Base-by-base conservation (phyloP, 2,797 vertebrate genomes). In the Darevskia nairensis region DNA sequence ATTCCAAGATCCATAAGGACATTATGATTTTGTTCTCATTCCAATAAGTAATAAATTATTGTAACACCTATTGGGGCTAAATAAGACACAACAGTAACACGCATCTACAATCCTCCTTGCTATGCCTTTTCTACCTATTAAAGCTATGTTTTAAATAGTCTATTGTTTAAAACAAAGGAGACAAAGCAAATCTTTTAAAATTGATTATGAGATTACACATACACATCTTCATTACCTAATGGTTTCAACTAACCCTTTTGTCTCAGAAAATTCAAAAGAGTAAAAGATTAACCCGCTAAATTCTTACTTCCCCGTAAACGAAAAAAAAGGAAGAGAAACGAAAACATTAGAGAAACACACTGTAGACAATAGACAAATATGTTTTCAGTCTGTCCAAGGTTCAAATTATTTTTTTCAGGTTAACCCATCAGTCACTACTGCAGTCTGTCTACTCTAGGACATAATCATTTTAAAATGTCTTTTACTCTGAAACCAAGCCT, bases 11-110 rank as follows among this genome's bases (percentile, higher is more conserved):
- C 95, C 93, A 95, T 89, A 90, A 95, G 93, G 90, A 93, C 92
- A 96, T 94, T 94, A 95, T 93, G 90, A 94, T 96, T 95, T 95
- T 94, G 92, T 84, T 95, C 84, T 96, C 93, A 88, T 90, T 91
- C 83, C 92, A 95, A 93, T 88, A 96, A 93, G 94, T 95, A 95
- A 77, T 94, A 94, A 94, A 95, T 88, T 92, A 50, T 94, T 92
- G 41, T 83, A 95, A 95, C 89, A 93, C 86, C 88, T 94, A 87
- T 44, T 29, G 17, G 80, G 82, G 95, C 92, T 74, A 94, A 96
- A 92, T 2, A 93, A 89, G 82, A 88, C 23, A 86, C 46, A 78
- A 59, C 93, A 93, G 81, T 29, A 92, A 39, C 50, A 88, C 0
- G 0, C 44, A 89, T 68, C 80, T 41, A 69, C 7, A 32, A 84